Percentiles rank a stretch among this genome's conserved stretches.
These are phyloP conservation scores for Pilophorus perplexus DNA, from an alignment of 2,888 invertebrate species.

Conservation along the genomic window DNA sequence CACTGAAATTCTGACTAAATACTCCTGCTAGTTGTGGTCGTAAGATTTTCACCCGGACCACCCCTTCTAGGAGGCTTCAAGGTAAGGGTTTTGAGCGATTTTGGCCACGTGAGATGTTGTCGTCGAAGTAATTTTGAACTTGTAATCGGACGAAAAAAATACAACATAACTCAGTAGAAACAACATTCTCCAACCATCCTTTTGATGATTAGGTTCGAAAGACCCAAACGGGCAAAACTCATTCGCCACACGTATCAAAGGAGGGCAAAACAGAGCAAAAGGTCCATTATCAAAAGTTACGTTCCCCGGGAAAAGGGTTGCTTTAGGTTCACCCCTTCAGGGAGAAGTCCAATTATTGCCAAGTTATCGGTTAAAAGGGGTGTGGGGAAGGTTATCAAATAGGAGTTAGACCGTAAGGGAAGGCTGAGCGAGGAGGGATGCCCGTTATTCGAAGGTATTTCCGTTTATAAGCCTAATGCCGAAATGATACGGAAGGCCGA, in stretches of 20 bases:
- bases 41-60: no score
- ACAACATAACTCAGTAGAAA: no score
- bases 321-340: not conserved
- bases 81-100: no score
- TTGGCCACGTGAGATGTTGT: no score
- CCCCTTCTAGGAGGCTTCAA: no score
- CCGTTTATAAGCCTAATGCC: slow-evolving; percentile 13
- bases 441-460: not conserved
- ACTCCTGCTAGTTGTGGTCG: no score
- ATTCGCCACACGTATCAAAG: not conserved
- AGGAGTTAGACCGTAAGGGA: slow-evolving; percentile 26
- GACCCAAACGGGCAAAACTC: not conserved
- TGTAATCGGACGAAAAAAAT: no score
- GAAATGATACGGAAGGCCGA: slow-evolving; percentile 17
- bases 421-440: no score
- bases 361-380: slow-evolving; percentile 23
- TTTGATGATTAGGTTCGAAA: no score
- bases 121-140: no score
- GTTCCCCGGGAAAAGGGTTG: not conserved
- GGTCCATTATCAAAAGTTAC: not conserved
- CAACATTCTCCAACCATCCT: no score
- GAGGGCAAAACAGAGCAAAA: not conserved
- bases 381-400: slow-evolving; percentile 19
- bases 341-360: slow-evolving; percentile 36
- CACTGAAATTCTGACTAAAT: no score